Evolutionary conservation across 1,140 invertebrate genomes (phyloP).

Genomic region (Listronotus oregonensis): DNA sequence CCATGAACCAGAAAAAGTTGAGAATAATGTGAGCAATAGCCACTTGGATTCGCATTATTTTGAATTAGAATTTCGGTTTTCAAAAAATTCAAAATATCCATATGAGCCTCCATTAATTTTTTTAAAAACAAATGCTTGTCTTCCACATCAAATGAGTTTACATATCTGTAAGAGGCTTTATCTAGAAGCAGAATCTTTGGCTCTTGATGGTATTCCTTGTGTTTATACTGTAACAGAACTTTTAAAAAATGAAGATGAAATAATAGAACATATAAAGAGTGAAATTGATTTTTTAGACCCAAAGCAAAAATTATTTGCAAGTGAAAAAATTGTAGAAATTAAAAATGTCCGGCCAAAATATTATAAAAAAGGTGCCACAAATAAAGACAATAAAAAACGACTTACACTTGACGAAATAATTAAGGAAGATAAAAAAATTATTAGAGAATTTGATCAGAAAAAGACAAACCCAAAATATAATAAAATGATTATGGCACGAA

Average conservation of each 20-base stretch:
- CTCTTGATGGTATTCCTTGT: slow-evolving; percentile 68
- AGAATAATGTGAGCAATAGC: slow-evolving; percentile 52
- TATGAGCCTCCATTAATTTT: slow-evolving; percentile 72
- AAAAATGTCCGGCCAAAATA: slow-evolving; percentile 59
- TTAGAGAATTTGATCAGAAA: slow-evolving; percentile 64
- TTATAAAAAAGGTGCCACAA: slow-evolving; percentile 63
- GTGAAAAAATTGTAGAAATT: slow-evolving; percentile 48
- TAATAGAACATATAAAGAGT: slow-evolving; percentile 63
- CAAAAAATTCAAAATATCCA: slow-evolving; percentile 70
- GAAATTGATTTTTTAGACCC: slow-evolving; percentile 62
- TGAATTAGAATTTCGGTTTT: slow-evolving; percentile 75
- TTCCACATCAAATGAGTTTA: slow-evolving; percentile 66
- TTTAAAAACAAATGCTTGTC: slow-evolving; percentile 63
- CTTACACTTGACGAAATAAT: slow-evolving; percentile 60
- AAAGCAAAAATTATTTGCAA: slow-evolving; percentile 48
- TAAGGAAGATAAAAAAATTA: slow-evolving; percentile 66
- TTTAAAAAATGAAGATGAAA: slow-evolving; percentile 70
- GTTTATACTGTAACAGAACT: slow-evolving; percentile 72
- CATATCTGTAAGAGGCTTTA: slow-evolving; percentile 67
- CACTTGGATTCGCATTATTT: slow-evolving; percentile 57
- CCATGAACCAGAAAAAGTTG: slow-evolving; percentile 62
- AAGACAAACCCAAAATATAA: slow-evolving; percentile 64
- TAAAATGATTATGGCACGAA: slow-evolving; percentile 65
- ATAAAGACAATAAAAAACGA: slow-evolving; percentile 58
- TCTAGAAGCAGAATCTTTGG: slow-evolving; percentile 66